phyloP scores from a whole-genome alignment of 53 echinoderm and acorn worm species.

The Actinopyga echinites region DNA sequence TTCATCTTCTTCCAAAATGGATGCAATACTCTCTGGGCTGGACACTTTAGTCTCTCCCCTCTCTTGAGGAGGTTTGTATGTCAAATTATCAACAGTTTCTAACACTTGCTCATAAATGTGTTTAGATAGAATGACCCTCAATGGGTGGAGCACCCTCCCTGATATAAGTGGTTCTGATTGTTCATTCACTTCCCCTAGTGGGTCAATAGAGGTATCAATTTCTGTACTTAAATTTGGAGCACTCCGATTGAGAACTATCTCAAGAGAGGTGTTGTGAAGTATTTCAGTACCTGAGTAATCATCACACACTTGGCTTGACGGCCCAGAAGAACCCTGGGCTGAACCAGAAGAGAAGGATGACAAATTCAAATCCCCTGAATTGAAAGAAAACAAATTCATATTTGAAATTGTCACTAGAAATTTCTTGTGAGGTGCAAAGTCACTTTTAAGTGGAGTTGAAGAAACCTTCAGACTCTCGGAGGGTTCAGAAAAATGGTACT shows the following conservation, averaged over 20 bases:
- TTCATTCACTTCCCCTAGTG: constrained; percentile 28
- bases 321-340: not conserved
- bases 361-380: constrained; percentile 70
- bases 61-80: constrained; percentile 60
- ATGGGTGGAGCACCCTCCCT: constrained; percentile 76
- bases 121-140: constrained; percentile 87
- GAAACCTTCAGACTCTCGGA: not conserved
- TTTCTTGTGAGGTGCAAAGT: not conserved
- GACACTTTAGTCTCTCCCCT: constrained; percentile 24
- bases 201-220: constrained; percentile 36
- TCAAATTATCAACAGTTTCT: constrained; percentile 92
- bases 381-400: constrained; percentile 90
- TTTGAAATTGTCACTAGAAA: constrained; percentile 16
- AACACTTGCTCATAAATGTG: constrained; percentile 94
- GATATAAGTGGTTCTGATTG: constrained; percentile 48
- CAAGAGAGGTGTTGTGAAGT: constrained; percentile 87
- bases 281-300: constrained; percentile 70
- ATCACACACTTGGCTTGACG: not conserved
- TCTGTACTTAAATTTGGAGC: constrained; percentile 33
- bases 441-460: not conserved
- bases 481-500: not conserved
- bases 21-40: not conserved
- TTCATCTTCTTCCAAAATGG: not conserved
- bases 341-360: not conserved
- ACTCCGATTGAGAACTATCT: constrained; percentile 70